These are phyloP conservation scores for Nasua narica DNA, from an alignment of 2,797 vertebrate species.

Conservation along the genomic window DNA sequence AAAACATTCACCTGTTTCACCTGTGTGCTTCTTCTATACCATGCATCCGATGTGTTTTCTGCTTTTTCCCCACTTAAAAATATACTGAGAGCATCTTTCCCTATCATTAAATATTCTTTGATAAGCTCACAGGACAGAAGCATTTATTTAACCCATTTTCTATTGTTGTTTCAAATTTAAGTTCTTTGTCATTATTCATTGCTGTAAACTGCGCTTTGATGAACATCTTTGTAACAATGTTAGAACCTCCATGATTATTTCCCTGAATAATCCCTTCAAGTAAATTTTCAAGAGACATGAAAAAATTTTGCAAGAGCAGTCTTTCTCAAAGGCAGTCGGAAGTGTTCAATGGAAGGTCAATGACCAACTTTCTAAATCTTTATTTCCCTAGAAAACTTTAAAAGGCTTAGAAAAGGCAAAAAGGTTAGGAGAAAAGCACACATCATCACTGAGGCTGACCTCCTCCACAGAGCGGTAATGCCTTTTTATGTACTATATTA, in stretches of 20 bases:
- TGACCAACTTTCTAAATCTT: constrained; percentile 26
- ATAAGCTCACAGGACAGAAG: neutral
- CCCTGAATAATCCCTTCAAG: neutral
- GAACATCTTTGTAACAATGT: neutral
- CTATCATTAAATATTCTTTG: constrained; percentile 16
- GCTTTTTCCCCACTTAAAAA: neutral
- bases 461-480: neutral
- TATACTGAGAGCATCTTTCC: neutral
- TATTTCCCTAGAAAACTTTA: constrained; percentile 30
- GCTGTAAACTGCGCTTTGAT: neutral
- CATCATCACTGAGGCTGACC: neutral
- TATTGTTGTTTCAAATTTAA: neutral
- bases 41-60: neutral
- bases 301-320: neutral
- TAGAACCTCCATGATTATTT: neutral
- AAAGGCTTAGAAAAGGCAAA: neutral
- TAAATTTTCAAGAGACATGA: constrained; percentile 31
- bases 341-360: neutral
- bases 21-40: neutral
- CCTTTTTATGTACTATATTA: neutral
- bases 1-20: neutral
- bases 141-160: neutral
- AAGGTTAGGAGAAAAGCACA: neutral
- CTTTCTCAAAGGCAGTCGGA: neutral
- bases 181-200: neutral